Evolutionary conservation across 2,797 vertebrate genomes (phyloP).

Genomic region (Threskiornis aethiopicus): DNA sequence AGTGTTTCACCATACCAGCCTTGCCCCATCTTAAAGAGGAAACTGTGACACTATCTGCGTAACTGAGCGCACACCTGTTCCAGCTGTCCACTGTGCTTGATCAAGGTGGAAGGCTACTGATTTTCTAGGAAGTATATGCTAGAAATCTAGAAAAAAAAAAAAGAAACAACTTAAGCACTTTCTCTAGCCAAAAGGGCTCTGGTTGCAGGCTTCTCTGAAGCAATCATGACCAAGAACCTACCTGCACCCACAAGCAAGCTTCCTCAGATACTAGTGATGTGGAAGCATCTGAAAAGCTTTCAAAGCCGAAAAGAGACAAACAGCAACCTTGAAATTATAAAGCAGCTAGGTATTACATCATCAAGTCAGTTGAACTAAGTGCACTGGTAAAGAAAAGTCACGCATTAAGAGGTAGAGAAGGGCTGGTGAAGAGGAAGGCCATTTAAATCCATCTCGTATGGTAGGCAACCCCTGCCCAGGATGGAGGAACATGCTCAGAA

Average conservation of each 20-base stretch:
- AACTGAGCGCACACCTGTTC: not conserved
- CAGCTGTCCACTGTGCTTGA: not conserved
- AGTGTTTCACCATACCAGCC: not conserved
- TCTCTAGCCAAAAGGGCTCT: not conserved
- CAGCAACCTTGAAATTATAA: not conserved
- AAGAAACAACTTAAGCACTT: not conserved
- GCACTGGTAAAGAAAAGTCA: not conserved
- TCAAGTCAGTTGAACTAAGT: not conserved
- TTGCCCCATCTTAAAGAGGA: not conserved
- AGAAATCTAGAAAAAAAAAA: not conserved
- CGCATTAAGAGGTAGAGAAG: not conserved
- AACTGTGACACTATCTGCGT: not conserved
- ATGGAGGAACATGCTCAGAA: not conserved
- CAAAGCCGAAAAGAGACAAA: not conserved
- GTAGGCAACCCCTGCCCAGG: not conserved
- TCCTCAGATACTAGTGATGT: not conserved
- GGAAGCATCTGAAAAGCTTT: not conserved
- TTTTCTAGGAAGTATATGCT: not conserved
- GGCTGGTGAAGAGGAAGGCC: not conserved
- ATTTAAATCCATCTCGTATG: not conserved
- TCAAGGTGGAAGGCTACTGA: not conserved
- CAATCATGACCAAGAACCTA: not conserved
- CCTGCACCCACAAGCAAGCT: not conserved
- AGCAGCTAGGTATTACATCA: not conserved
- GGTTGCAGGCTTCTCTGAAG: not conserved